Conservation (phyloP, 2,888 invertebrate genomes). For the Brenthis hecate region DNA sequence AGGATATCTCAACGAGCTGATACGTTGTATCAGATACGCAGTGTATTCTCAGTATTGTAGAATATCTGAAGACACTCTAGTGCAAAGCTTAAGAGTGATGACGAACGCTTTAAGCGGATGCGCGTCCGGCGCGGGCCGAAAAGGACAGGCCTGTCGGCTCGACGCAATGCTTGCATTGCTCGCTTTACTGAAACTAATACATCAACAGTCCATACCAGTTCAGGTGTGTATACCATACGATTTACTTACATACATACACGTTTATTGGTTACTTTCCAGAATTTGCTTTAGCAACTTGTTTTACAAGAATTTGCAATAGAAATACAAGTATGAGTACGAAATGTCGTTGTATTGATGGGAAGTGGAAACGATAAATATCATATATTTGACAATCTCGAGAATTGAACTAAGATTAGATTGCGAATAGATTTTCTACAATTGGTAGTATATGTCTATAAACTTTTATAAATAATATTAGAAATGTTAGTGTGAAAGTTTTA, state of each 20-base stretch:
- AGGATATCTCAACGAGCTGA: constrained; percentile 73
- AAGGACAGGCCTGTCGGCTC: constrained; percentile 67
- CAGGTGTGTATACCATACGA: constrained; percentile 53
- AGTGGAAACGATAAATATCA: neutral
- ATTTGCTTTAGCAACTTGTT: neutral
- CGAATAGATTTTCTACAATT: constrained; percentile 2
- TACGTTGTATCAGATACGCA: constrained; percentile 66
- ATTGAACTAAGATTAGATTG: constrained; percentile 7
- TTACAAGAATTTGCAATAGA: constrained; percentile 8
- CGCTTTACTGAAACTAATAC: constrained; percentile 57
- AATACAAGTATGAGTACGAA: neutral
- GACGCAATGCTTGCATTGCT: constrained; percentile 62
- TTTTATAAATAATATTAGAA: neutral
- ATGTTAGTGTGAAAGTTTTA: neutral
- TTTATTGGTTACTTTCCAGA: too few species aligned
- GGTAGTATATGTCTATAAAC: neutral
- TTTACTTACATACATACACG: neutral
- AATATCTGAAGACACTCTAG: constrained; percentile 61
- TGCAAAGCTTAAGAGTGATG: constrained; percentile 53
- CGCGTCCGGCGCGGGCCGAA: constrained; percentile 63
- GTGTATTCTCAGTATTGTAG: constrained; percentile 61
- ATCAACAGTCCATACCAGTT: constrained; percentile 57
- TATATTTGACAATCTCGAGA: constrained; percentile 8
- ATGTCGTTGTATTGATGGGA: neutral
- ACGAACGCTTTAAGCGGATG: constrained; percentile 55